These are phyloP conservation scores for Triplophysa dalaica DNA, from an alignment of 2,113 vertebrate species.

Conservation along the genomic window DNA sequence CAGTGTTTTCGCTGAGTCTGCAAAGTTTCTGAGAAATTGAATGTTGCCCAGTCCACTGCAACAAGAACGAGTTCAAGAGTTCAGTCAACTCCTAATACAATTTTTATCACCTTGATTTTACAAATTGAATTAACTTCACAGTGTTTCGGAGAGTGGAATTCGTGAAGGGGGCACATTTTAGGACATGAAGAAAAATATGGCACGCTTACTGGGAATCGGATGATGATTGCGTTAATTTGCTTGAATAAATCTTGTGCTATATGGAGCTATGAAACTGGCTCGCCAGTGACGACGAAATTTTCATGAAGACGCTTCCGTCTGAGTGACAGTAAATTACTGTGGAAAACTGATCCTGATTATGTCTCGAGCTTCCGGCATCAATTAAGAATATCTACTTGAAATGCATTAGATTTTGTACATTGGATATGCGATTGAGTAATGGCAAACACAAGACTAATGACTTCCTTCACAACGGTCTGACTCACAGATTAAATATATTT, in stretches of 20 bases:
- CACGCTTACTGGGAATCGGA: conserved; percentile 37
- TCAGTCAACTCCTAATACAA: conserved; percentile 58
- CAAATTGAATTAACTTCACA: conserved; percentile 59
- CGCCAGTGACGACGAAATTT: neutral
- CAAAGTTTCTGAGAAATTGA: conserved; percentile 39
- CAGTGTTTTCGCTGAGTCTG: conserved; percentile 28
- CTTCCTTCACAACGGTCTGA: conserved; percentile 29
- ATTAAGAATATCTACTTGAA: conserved; percentile 59
- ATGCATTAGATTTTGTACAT: conserved; percentile 68
- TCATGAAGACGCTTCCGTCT: conserved; percentile 15
- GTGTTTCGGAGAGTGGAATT: conserved; percentile 7
- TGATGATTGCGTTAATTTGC: conserved; percentile 53
- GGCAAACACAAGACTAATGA: conserved; percentile 40
- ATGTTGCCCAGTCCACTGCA: conserved; percentile 12
- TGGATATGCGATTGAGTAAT: conserved; percentile 62
- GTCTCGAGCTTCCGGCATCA: conserved; percentile 25
- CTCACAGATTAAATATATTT: conserved; percentile 38
- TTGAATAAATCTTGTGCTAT: conserved; percentile 46
- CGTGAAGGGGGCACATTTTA: neutral
- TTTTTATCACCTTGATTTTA: conserved; percentile 65
- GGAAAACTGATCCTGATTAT: conserved; percentile 34
- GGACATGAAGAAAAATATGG: conserved; percentile 25
- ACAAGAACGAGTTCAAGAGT: conserved; percentile 59
- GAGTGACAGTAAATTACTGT: conserved; percentile 33
- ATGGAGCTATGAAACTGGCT: conserved; percentile 41